Percentiles rank a stretch among this genome's conserved stretches.
Conservation (phyloP, 2,888 invertebrate genomes). For the Alviniconcha strummeri region DNA sequence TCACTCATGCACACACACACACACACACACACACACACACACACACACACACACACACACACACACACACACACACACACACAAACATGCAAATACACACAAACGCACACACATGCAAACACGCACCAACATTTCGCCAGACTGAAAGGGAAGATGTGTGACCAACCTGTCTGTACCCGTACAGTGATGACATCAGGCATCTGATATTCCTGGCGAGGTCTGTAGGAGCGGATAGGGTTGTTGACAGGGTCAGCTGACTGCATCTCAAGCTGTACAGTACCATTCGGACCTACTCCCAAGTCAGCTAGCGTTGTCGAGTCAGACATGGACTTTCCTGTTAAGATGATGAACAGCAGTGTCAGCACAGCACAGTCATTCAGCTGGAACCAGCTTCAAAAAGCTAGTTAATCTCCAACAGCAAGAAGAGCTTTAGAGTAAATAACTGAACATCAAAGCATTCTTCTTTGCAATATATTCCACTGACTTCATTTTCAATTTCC, state of each 20-base stretch:
- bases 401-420: too few relatives aligned
- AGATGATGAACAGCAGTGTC: too few relatives aligned
- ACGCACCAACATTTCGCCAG: not conserved
- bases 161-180: slow-evolving; percentile 66
- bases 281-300: slow-evolving; percentile 72
- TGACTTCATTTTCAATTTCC: too few relatives aligned
- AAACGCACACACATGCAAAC: not conserved
- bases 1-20: not conserved
- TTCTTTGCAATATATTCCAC: too few relatives aligned
- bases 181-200: slow-evolving; percentile 73
- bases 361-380: too few relatives aligned
- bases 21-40: not conserved
- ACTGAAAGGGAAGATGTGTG: not conserved
- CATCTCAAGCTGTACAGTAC: slow-evolving; percentile 71
- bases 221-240: slow-evolving; percentile 68
- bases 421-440: too few relatives aligned
- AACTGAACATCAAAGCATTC: too few relatives aligned
- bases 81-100: not conserved
- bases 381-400: too few relatives aligned
- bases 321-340: slow-evolving; percentile 59
- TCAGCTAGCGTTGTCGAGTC: slow-evolving; percentile 65
- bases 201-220: slow-evolving; percentile 68
- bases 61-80: not conserved
- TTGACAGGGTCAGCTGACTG: slow-evolving; percentile 71
- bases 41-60: not conserved